Conservation (phyloP, 2,113 vertebrate genomes). For the Chrysemys picta region DNA sequence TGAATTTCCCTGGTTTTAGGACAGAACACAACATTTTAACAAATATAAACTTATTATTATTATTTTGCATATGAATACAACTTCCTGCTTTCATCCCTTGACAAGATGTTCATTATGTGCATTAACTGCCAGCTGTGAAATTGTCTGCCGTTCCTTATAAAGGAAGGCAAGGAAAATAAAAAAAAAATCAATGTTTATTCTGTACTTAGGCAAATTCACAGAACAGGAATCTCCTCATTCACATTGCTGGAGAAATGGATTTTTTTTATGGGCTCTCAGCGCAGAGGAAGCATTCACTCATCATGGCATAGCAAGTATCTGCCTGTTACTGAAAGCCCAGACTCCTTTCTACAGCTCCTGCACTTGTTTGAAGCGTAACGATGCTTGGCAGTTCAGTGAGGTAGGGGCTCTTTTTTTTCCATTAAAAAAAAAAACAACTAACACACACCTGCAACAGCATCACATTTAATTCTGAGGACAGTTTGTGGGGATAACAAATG, state of each 20-base stretch:
- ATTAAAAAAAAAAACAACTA: neutral
- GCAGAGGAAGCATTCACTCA: slow-evolving; percentile 71
- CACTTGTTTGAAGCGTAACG: slow-evolving; percentile 47
- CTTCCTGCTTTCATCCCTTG: slow-evolving; percentile 68
- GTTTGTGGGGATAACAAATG: slow-evolving; percentile 42
- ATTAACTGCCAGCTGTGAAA: slow-evolving; percentile 81
- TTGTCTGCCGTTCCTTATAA: slow-evolving; percentile 77
- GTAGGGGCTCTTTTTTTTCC: neutral
- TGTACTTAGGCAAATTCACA: slow-evolving; percentile 77
- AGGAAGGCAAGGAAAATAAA: slow-evolving; percentile 72
- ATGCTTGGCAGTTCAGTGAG: slow-evolving; percentile 32
- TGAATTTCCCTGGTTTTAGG: slow-evolving; percentile 50
- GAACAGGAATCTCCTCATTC: slow-evolving; percentile 73
- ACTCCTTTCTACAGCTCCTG: slow-evolving; percentile 50
- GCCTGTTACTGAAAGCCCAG: slow-evolving; percentile 67
- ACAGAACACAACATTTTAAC: slow-evolving; percentile 47
- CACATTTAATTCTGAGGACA: slow-evolving; percentile 28
- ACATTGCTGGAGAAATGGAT: slow-evolving; percentile 44
- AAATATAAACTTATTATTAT: slow-evolving; percentile 61
- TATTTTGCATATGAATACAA: slow-evolving; percentile 75
- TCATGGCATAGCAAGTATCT: slow-evolving; percentile 69
- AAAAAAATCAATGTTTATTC: slow-evolving; percentile 75
- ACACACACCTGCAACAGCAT: neutral
- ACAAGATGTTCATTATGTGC: slow-evolving; percentile 75
- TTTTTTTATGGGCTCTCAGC: slow-evolving; percentile 69